Conservation (phyloP, 2,113 vertebrate species). For the Microtus oregoni region DNA sequence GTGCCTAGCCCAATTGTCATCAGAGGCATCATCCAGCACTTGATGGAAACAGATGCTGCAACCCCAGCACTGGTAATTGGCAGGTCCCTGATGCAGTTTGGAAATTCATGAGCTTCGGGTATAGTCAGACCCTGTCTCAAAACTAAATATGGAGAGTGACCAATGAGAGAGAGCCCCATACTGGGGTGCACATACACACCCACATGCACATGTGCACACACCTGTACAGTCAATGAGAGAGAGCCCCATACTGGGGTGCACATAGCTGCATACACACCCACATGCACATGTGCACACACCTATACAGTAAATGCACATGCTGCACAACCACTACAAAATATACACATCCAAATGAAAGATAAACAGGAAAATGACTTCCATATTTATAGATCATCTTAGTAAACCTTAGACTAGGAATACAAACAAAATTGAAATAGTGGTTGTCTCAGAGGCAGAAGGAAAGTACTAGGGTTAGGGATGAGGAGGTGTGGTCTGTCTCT, state of each 20-base stretch:
- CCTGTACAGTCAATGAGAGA: too few relatives aligned
- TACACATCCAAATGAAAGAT: not conserved
- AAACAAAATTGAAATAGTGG: not conserved
- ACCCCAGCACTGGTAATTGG: not conserved
- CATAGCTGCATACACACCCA: not conserved
- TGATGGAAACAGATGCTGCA: not conserved
- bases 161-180: too few relatives aligned
- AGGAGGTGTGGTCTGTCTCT: not conserved
- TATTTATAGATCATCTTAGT: slow-evolving; percentile 48
- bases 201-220: too few relatives aligned
- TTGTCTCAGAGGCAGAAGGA: not conserved
- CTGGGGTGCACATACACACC: too few relatives aligned
- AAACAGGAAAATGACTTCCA: slow-evolving; percentile 19
- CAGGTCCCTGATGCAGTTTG: not conserved
- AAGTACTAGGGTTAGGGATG: not conserved
- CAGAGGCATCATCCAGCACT: too few relatives aligned
- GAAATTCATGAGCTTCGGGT: not conserved
- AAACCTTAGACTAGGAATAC: not conserved
- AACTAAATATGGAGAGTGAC: not conserved
- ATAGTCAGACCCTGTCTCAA: not conserved
- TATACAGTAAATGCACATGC: not conserved
- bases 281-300: not conserved
- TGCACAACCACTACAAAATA: not conserved
- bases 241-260: not conserved
- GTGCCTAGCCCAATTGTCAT: too few relatives aligned